These are phyloP conservation scores for Ianthella basta DNA, from an alignment of 37 sponge, comb jelly and placozoan species.

Conservation along the genomic window DNA sequence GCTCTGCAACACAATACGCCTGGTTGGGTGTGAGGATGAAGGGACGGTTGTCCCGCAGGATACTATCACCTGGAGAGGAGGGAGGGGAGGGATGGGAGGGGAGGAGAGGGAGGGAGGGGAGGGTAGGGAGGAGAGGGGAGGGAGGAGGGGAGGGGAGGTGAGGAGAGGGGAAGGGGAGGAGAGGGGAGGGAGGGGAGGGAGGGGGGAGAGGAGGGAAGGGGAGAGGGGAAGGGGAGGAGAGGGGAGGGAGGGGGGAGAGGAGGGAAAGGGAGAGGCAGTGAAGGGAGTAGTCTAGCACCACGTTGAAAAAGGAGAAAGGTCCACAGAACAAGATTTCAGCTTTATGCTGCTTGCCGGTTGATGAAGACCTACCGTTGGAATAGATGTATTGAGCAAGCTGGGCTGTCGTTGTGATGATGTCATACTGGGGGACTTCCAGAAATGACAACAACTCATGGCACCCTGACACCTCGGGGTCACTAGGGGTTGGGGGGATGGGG, in stretches of 20 bases:
- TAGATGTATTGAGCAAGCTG: conserved; percentile 60
- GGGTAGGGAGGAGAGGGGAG: not conserved
- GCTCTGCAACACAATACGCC: conserved; percentile 76
- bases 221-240: not conserved
- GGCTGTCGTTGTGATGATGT: conserved; percentile 67
- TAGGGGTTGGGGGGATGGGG: not conserved
- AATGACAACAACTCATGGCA: conserved; percentile 65
- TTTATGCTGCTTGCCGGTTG: not conserved
- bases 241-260: not conserved
- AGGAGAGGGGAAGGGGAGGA: no score
- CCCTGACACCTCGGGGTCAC: conserved; percentile 62
- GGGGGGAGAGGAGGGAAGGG: not conserved
- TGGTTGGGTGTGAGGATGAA: conserved; percentile 73
- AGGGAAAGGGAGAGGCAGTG: no score
- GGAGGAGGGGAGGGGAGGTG: not conserved
- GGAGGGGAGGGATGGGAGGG: not conserved
- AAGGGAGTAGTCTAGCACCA: no score
- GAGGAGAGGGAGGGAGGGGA: not conserved
- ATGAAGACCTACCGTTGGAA: conserved; percentile 36
- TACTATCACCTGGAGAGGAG: conserved; percentile 36
- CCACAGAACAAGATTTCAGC: no score
- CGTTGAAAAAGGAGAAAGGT: no score
- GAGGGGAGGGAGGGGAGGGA: not conserved
- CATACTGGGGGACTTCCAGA: conserved; percentile 68
- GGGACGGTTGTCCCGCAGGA: conserved; percentile 55